Base-by-base conservation (phyloP, 2,888 invertebrate species). In the Phragmatobia fuliginosa region DNA sequence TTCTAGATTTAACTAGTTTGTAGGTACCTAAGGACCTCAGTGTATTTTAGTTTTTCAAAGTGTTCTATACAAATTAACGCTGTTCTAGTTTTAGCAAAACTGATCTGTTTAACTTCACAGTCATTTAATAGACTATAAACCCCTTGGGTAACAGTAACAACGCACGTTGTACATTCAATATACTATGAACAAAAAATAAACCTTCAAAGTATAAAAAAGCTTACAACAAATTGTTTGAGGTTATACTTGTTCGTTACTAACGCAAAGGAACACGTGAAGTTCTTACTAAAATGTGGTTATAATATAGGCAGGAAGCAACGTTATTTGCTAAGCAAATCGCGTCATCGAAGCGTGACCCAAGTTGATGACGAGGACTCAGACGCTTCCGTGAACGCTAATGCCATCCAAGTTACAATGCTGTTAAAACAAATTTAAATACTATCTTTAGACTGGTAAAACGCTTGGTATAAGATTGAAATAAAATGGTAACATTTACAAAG, bases 271-370 rank as follows among this genome's bases (percentile, higher is more conserved):
- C 76, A 76, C 77, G 79, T 83, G 79, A 77, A 79, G 73, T 74
- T 79, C 67, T 70, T 77, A 74, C 67, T 83, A 73, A 80, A 76
- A 78, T 67, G 67, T 75, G 56, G 68, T 73, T 28, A 59, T 67
- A 68, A 77, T 81, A 80, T 79, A 79, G 82, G 77, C 89, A 91
- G 88, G 89, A 91, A 88, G 79, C 84, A 76, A 71, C 72, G 78
- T 84, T 88, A 87, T 90, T 91, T 91, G 87, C 89, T 90, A 89
- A 88, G 90, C 90, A 88, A 89, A 89, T 87, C 87, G 90, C 89
- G 88, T 91, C 87, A 85, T 81, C 87, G 87, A 87, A 83, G 88
- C 91, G 90, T 91, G 90, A 88, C 88, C 87, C 81, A 85, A 79
- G 85, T 82, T 81, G 85, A 82, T 83, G 86, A 87, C 83, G 82